Conservation (phyloP, 1,140 invertebrate genomes). For the Zaprionus gabonicus region DNA sequence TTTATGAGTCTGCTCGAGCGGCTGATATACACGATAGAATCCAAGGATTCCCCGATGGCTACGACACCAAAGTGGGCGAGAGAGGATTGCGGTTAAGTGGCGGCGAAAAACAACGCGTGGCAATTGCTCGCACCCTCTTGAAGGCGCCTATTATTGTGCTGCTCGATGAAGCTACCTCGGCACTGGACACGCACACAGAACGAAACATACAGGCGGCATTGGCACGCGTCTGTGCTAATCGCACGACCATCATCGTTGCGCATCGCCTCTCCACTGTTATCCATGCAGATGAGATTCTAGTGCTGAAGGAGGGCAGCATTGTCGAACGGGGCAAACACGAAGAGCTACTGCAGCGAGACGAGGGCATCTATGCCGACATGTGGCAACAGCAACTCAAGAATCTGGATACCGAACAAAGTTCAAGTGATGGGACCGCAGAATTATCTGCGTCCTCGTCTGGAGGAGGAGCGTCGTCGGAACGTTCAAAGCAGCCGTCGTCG, state of each 20-base stretch:
- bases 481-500: not conserved
- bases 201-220: conserved; percentile 93
- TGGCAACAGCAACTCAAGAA: conserved; percentile 94
- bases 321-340: conserved; percentile 96
- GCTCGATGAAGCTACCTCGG: conserved; percentile 95
- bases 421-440: conserved; percentile 24
- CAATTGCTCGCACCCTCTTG: conserved; percentile 94
- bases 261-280: conserved; percentile 97
- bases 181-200: conserved; percentile 93
- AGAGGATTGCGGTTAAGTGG: conserved; percentile 92
- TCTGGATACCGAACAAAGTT: conserved; percentile 64
- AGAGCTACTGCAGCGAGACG: conserved; percentile 87
- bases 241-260: conserved; percentile 96
- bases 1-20: conserved; percentile 94
- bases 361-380: conserved; percentile 93
- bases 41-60: conserved; percentile 94
- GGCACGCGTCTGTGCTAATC: conserved; percentile 90
- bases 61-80: conserved; percentile 94
- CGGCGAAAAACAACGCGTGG: conserved; percentile 97
- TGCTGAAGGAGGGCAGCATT: conserved; percentile 95
- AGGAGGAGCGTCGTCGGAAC: conserved; percentile 1
- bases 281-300: conserved; percentile 96
- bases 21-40: conserved; percentile 98
- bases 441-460: conserved; percentile 14
- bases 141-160: conserved; percentile 95